A percentile compares a stretch with the other conserved stretches of the same genome.
phyloP scores from a whole-genome alignment of 35 echinoderm and acorn worm genomes.

The Anneissia japonica region DNA sequence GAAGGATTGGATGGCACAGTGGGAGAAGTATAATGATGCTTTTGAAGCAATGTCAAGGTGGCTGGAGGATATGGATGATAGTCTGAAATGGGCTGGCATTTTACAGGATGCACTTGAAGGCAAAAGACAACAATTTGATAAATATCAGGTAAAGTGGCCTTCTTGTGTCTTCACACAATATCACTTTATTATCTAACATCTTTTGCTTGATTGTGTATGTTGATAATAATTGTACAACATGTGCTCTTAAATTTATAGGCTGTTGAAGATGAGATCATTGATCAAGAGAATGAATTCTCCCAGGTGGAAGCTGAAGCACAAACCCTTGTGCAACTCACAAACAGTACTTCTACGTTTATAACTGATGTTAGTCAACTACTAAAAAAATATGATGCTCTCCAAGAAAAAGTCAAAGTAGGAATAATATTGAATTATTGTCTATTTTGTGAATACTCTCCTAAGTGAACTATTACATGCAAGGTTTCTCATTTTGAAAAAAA shows the following conservation, averaged over 20 bases:
- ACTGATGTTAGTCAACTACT: background rate
- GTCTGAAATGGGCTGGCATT: background rate
- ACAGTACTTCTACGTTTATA: background rate
- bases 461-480: too few relatives aligned
- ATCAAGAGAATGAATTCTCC: background rate
- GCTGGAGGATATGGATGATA: constrained; percentile 34
- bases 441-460: too few relatives aligned
- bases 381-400: background rate
- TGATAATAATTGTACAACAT: too few relatives aligned
- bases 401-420: background rate
- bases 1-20: constrained; percentile 4
- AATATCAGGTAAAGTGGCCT: constrained; percentile 68
- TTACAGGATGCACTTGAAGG: constrained; percentile 31
- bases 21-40: constrained; percentile 25
- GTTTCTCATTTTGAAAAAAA: too few relatives aligned
- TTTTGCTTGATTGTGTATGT: too few relatives aligned
- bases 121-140: constrained; percentile 17
- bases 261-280: constrained; percentile 16
- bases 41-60: constrained; percentile 20
- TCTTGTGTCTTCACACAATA: too few relatives aligned
- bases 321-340: background rate
- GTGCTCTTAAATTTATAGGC: too few relatives aligned
- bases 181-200: too few relatives aligned
- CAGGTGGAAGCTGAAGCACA: background rate
- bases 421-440: too few relatives aligned